Conservation (phyloP, 2,888 invertebrate species). For the Nephrotoma guestfalica region DNA sequence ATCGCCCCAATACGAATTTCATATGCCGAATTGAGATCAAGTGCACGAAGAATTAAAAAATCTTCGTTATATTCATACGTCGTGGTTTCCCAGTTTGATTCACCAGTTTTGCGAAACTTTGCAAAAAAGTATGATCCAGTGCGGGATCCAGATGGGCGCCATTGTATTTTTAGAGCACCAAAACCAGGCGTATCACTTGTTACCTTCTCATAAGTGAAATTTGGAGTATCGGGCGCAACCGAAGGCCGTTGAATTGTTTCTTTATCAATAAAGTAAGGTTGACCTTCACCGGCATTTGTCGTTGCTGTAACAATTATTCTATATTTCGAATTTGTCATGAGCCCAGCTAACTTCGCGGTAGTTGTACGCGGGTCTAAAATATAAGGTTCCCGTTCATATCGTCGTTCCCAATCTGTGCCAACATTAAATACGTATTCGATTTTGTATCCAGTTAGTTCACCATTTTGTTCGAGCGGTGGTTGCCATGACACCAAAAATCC, state of each 20-base stretch:
- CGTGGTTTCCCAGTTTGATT: slow-evolving; percentile 49
- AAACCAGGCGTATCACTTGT: slow-evolving; percentile 53
- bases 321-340: slow-evolving; percentile 79
- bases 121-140: slow-evolving; percentile 88
- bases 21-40: slow-evolving; percentile 71
- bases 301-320: slow-evolving; percentile 71
- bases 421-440: slow-evolving; percentile 75
- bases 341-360: slow-evolving; percentile 67
- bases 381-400: slow-evolving; percentile 59
- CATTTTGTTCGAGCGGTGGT: slow-evolving; percentile 82
- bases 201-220: slow-evolving; percentile 49
- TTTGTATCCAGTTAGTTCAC: slow-evolving; percentile 77
- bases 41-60: slow-evolving; percentile 53
- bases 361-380: slow-evolving; percentile 63
- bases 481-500: slow-evolving; percentile 87
- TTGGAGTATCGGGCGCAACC: slow-evolving; percentile 44
- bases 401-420: slow-evolving; percentile 41
- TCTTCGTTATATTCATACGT: slow-evolving; percentile 56
- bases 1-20: slow-evolving; percentile 83
- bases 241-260: slow-evolving; percentile 46
- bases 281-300: slow-evolving; percentile 79
- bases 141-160: slow-evolving; percentile 69
- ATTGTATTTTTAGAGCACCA: slow-evolving; percentile 59
- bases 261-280: slow-evolving; percentile 67
- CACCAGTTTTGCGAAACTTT: slow-evolving; percentile 59